Conservation (phyloP, 2,797 vertebrate genomes). For the Anomalospiza imberbis region DNA sequence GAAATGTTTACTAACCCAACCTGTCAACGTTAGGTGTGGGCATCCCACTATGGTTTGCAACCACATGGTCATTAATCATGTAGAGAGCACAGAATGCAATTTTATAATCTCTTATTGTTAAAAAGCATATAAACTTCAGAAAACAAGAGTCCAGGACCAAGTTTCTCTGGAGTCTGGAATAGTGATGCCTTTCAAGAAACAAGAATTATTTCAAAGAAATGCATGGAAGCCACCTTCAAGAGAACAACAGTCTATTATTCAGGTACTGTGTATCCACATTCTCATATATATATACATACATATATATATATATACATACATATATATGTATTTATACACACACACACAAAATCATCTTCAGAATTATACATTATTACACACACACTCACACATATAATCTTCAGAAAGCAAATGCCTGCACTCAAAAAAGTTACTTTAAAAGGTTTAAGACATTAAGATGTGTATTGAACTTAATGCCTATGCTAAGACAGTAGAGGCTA, state of each 20-base stretch:
- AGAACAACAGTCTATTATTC: constrained; percentile 26
- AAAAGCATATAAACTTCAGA: constrained; percentile 62
- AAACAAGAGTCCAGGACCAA: constrained; percentile 53
- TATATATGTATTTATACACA: not conserved
- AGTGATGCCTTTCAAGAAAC: constrained; percentile 25
- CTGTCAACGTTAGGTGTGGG: not conserved
- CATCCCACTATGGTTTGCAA: not conserved
- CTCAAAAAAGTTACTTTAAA: not conserved
- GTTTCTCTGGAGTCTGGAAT: constrained; percentile 37
- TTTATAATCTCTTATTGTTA: constrained; percentile 5
- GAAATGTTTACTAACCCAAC: not conserved
- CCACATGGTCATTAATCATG: not conserved
- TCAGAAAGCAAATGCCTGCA: not conserved
- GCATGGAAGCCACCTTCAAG: constrained; percentile 67
- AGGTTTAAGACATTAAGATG: not conserved
- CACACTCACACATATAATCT: not conserved
- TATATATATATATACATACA: not conserved
- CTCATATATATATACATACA: not conserved
- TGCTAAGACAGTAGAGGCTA: not conserved
- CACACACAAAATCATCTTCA: not conserved
- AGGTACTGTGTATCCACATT: constrained; percentile 43
- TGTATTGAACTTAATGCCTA: not conserved
- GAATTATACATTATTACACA: not conserved
- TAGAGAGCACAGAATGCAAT: not conserved
- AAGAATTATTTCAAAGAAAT: constrained; percentile 37